Percentiles rank a stretch among this genome's conserved stretches.
Evolutionary conservation across 2,113 vertebrate species (phyloP).

Genomic region (Arvicanthis niloticus): DNA sequence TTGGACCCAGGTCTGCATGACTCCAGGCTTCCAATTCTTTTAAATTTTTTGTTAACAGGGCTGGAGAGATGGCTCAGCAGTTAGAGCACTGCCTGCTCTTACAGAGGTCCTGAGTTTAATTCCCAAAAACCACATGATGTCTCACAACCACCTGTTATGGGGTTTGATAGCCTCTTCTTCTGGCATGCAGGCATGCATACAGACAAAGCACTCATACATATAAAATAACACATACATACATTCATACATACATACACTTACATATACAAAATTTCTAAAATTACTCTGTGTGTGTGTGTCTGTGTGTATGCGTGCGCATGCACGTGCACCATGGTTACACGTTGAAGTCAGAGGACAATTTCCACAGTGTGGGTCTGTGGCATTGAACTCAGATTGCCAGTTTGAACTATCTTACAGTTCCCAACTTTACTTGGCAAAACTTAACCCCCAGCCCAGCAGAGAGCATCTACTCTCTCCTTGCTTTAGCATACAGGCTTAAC

Average conservation of each 20-base stretch:
- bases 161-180: not conserved
- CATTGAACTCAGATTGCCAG: too few species aligned
- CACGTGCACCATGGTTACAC: not conserved
- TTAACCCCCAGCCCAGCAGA: not conserved
- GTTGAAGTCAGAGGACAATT: not conserved
- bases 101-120: not conserved
- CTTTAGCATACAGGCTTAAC: not conserved
- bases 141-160: not conserved
- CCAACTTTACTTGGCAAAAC: not conserved
- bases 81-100: not conserved
- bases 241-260: not conserved
- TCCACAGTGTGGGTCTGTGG: not conserved
- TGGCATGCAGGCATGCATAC: not conserved
- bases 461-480: not conserved
- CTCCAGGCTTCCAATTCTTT: not conserved
- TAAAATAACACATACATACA: not conserved
- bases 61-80: not conserved
- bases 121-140: not conserved
- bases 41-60: not conserved
- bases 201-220: not conserved
- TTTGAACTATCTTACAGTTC: not conserved
- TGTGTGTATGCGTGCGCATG: not conserved
- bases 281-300: not conserved
- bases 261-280: not conserved
- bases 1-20: not conserved